These are phyloP conservation scores for Phymatocera aterrima DNA, from an alignment of 2,888 invertebrate genomes.

Conservation along the genomic window DNA sequence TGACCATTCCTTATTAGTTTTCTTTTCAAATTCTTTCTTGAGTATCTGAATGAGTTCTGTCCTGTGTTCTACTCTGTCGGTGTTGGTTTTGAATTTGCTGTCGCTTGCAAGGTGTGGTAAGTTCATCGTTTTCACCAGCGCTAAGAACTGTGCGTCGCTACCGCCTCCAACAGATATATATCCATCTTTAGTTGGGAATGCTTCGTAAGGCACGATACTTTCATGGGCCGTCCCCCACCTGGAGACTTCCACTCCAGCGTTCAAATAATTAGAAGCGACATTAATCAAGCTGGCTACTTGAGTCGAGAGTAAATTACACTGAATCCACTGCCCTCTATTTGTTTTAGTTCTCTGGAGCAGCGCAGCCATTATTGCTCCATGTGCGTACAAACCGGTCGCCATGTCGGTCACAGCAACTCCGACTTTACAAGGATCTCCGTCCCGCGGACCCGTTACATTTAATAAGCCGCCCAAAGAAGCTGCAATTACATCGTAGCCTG, in stretches of 20 bases:
- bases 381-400: conserved; percentile 95
- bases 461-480: conserved; percentile 94
- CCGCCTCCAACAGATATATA: conserved; percentile 92
- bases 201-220: conserved; percentile 96
- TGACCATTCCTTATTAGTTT: conserved; percentile 87
- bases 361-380: conserved; percentile 96
- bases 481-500: conserved; percentile 98
- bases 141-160: conserved; percentile 87
- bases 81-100: conserved; percentile 84
- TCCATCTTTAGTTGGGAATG: conserved; percentile 89
- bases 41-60: conserved; percentile 81
- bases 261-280: conserved; percentile 92
- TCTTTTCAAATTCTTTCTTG: conserved; percentile 78
- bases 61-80: conserved; percentile 86
- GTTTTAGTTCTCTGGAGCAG: conserved; percentile 86
- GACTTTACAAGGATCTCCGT: conserved; percentile 91
- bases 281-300: conserved; percentile 94
- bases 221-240: conserved; percentile 96
- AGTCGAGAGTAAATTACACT: conserved; percentile 94
- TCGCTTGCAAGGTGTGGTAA: conserved; percentile 80
- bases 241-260: conserved; percentile 86
- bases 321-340: conserved; percentile 92
- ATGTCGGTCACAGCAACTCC: conserved; percentile 96
- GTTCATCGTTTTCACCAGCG: conserved; percentile 82
- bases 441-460: conserved; percentile 90